Conservation (phyloP, 2,113 vertebrate genomes). For the Phaetusa simplex region DNA sequence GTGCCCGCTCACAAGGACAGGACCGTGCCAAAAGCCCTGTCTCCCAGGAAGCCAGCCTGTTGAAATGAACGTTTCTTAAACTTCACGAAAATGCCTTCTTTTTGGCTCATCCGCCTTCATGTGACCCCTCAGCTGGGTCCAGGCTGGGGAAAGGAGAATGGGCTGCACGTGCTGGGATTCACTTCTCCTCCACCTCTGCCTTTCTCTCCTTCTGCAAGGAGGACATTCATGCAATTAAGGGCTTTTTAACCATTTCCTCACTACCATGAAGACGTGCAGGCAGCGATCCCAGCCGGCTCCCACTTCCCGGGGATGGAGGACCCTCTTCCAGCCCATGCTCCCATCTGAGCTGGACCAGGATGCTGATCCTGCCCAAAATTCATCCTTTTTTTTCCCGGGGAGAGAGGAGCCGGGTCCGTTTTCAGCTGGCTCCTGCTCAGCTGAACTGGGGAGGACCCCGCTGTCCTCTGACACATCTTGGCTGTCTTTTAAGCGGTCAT, state of each 20-base stretch:
- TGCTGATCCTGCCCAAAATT: neutral
- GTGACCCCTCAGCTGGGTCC: neutral
- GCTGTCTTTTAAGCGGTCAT: neutral
- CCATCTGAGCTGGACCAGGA: neutral
- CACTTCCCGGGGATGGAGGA: neutral
- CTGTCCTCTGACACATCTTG: constrained; percentile 3
- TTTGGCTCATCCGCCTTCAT: neutral
- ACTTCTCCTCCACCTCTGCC: neutral
- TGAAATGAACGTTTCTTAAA: neutral
- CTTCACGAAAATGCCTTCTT: neutral
- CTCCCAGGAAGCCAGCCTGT: neutral
- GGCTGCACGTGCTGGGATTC: neutral
- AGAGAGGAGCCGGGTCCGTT: neutral
- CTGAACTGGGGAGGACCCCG: neutral
- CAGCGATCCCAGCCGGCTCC: neutral
- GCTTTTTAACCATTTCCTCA: neutral
- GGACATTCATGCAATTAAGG: neutral
- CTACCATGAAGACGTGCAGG: neutral
- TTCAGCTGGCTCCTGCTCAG: neutral
- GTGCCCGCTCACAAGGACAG: neutral
- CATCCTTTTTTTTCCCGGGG: accelerated
- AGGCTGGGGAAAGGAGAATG: neutral
- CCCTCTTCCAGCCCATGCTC: neutral
- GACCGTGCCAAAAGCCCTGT: neutral
- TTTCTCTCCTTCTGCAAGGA: neutral